Percentiles rank a stretch among this genome's conserved stretches.
phyloP scores from a whole-genome alignment of 2,797 vertebrate species.

The Pelochelys cantorii region DNA sequence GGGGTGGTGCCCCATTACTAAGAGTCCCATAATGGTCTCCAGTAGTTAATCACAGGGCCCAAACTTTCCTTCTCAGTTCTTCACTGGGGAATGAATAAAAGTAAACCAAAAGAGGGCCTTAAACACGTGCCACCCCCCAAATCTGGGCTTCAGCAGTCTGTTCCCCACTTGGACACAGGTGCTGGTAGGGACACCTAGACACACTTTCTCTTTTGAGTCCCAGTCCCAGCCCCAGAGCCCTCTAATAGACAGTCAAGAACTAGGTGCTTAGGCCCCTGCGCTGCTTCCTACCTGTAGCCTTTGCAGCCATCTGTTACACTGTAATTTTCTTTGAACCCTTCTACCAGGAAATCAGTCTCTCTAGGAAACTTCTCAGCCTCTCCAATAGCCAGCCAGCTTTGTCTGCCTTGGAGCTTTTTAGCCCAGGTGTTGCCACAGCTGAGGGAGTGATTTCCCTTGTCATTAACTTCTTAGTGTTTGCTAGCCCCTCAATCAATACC shows the following conservation, averaged over 20 bases:
- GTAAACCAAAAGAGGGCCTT: neutral
- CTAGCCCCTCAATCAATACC: neutral
- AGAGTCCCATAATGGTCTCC: neutral
- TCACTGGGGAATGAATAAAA: neutral
- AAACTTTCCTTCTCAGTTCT: neutral
- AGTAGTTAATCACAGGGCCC: neutral
- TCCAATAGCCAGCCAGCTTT: no score
- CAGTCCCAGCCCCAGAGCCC: neutral
- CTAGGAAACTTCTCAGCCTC: neutral
- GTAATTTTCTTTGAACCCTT: neutral
- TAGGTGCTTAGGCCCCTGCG: neutral
- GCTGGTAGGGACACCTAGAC: neutral
- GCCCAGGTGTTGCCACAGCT: neutral
- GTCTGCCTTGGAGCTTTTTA: neutral
- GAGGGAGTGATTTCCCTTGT: neutral
- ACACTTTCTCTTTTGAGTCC: neutral
- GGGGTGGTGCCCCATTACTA: no score
- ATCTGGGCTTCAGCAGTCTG: neutral
- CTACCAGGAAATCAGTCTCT: neutral
- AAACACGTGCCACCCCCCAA: neutral
- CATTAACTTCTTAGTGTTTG: neutral
- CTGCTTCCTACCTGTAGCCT: neutral
- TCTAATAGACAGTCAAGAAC: neutral
- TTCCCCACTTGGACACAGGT: neutral
- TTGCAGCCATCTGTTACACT: neutral